Evolutionary conservation across 2,888 invertebrate genomes (phyloP).

Genomic region (Sesia apiformis): DNA sequence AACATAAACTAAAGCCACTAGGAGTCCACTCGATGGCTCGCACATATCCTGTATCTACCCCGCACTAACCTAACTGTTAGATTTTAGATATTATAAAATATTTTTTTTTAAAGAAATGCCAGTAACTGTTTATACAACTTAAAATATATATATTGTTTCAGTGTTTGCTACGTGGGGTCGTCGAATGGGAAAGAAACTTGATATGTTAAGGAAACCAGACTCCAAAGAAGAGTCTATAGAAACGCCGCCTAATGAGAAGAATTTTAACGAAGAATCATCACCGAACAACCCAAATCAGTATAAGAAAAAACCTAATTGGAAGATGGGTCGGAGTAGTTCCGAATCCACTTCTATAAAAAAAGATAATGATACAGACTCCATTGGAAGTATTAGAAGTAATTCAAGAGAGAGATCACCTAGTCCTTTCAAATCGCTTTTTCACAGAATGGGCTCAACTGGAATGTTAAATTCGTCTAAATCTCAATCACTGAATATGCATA

Average conservation of each 20-base stretch:
- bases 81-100: no score
- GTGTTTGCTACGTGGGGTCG: constrained; percentile 84
- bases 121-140: no score
- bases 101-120: no score
- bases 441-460: constrained; percentile 84
- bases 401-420: constrained; percentile 76
- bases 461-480: constrained; percentile 78
- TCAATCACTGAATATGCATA: constrained; percentile 55
- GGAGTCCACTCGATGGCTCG: no score
- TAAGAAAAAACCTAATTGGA: constrained; percentile 75
- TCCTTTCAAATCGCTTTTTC: constrained; percentile 82
- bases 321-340: constrained; percentile 71
- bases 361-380: constrained; percentile 64
- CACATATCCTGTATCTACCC: no score
- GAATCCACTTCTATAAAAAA: constrained; percentile 59
- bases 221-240: constrained; percentile 70
- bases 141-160: constrained; percentile 31
- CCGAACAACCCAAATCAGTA: constrained; percentile 51
- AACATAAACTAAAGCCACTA: no score
- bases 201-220: constrained; percentile 80
- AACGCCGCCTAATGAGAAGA: constrained; percentile 31
- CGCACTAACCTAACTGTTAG: no score
- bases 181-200: constrained; percentile 85
- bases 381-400: constrained; percentile 61
- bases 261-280: constrained; percentile 41